These are phyloP conservation scores for Agriopis marginaria DNA, from an alignment of 2,888 invertebrate genomes.

Conservation along the genomic window DNA sequence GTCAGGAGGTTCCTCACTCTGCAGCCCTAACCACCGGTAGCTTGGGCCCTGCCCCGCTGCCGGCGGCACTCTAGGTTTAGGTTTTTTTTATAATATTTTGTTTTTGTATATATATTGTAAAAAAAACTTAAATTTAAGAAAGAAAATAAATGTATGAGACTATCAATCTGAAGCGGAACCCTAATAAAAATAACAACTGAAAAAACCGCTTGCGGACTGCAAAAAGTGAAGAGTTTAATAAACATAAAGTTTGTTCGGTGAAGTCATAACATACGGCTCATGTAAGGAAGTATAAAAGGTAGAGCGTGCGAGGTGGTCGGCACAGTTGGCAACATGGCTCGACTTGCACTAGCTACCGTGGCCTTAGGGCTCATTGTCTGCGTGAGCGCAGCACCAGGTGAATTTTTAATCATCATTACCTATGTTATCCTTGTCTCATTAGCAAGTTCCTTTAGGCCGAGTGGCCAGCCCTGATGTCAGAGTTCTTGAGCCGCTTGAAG, in stretches of 20 bases:
- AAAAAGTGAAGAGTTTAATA: conserved; percentile 71
- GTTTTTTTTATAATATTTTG: no score
- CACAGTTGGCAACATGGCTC: conserved; percentile 69
- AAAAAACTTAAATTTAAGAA: no score
- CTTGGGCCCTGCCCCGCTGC: no score
- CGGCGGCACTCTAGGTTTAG: no score
- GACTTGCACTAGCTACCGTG: conserved; percentile 65
- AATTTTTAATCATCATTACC: conserved; percentile 8
- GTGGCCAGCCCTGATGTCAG: no score
- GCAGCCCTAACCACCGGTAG: no score
- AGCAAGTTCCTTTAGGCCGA: no score
- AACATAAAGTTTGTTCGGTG: conserved; percentile 55
- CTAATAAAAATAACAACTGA: conserved; percentile 46
- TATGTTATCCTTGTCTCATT: neutral
- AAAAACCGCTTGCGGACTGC: conserved; percentile 53
- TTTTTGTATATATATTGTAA: no score
- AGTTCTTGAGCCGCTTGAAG: no score
- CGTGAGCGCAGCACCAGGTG: conserved; percentile 70
- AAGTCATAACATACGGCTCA: conserved; percentile 52
- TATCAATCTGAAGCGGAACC: conserved; percentile 46
- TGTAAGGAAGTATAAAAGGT: conserved; percentile 63
- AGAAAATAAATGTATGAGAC: no score
- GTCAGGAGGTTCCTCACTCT: no score
- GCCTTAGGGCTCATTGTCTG: conserved; percentile 71
- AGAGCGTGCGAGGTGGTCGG: conserved; percentile 25